Evolutionary conservation across 2,888 invertebrate genomes (phyloP).

Genomic region (Morpho deidamia): DNA sequence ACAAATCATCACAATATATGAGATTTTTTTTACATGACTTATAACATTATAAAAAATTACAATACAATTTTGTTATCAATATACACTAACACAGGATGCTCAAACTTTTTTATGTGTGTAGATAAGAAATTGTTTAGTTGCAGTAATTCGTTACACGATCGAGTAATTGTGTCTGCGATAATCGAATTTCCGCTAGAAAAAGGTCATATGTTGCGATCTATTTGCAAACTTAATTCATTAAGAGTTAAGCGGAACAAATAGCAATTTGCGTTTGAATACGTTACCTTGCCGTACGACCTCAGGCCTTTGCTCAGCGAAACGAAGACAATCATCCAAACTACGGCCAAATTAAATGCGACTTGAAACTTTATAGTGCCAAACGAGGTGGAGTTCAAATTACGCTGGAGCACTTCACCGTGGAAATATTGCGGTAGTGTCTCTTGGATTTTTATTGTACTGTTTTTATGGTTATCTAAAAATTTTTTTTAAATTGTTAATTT

Average conservation of each 20-base stretch:
- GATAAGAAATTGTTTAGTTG: too few species aligned
- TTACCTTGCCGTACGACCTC: conserved; percentile 89
- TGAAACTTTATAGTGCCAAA: conserved; percentile 88
- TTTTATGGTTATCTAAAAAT: conserved; percentile 48
- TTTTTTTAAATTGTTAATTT: too few species aligned
- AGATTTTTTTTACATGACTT: too few species aligned
- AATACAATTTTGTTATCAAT: too few species aligned
- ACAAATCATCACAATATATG: too few species aligned
- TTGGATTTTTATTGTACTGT: conserved; percentile 63
- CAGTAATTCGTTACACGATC: too few species aligned
- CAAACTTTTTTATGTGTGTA: too few species aligned
- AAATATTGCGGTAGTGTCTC: conserved; percentile 92
- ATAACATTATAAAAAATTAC: too few species aligned
- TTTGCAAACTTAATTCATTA: not conserved
- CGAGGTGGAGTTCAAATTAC: conserved; percentile 50
- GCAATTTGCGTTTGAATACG: conserved; percentile 4
- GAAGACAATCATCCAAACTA: conserved; percentile 94
- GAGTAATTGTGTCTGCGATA: too few species aligned
- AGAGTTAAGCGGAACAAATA: not conserved
- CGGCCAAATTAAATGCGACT: conserved; percentile 92
- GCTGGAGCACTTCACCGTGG: conserved; percentile 88
- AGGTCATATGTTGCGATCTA: too few species aligned
- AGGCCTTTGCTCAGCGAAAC: conserved; percentile 92
- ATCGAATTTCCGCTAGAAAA: too few species aligned
- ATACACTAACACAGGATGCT: too few species aligned